These are phyloP conservation scores for Bubo scandiacus DNA, from an alignment of 2,113 vertebrate species.

Conservation along the genomic window DNA sequence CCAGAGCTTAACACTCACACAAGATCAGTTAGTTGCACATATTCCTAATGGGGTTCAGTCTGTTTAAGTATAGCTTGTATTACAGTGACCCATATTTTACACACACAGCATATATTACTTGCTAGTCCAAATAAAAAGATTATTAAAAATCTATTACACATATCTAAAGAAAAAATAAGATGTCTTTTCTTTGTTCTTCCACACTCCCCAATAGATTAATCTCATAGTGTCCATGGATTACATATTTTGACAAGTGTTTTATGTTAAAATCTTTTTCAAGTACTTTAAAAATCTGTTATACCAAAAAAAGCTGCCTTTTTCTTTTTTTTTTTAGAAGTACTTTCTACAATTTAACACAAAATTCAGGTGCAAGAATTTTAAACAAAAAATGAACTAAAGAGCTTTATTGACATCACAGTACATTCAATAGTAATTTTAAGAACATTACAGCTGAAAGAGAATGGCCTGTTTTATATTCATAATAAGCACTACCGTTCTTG, in stretches of 20 bases:
- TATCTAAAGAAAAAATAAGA: constrained; percentile 52
- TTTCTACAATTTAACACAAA: constrained; percentile 75
- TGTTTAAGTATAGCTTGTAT: constrained; percentile 52
- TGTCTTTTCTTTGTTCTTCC: constrained; percentile 50
- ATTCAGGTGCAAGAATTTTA: constrained; percentile 81
- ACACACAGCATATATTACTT: constrained; percentile 63
- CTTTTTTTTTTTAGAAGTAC: constrained; percentile 12
- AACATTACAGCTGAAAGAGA: constrained; percentile 92
- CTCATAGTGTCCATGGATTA: constrained; percentile 52
- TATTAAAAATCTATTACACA: constrained; percentile 46
- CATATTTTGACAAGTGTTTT: constrained; percentile 59
- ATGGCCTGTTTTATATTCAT: constrained; percentile 79
- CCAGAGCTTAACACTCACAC: constrained; percentile 59
- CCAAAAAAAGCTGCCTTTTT: constrained; percentile 74
- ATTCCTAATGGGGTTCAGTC: constrained; percentile 56
- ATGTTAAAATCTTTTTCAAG: constrained; percentile 67
- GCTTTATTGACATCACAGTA: constrained; percentile 92
- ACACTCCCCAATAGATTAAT: constrained; percentile 28
- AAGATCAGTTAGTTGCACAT: constrained; percentile 22
- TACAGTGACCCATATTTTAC: constrained; percentile 68
- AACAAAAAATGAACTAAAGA: constrained; percentile 85
- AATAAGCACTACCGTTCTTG: constrained; percentile 81
- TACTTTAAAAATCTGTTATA: constrained; percentile 73
- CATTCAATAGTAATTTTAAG: constrained; percentile 88
- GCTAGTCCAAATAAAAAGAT: constrained; percentile 33